These are phyloP conservation scores for Sprattus sprattus DNA, from an alignment of 2,113 vertebrate genomes.

Conservation along the genomic window DNA sequence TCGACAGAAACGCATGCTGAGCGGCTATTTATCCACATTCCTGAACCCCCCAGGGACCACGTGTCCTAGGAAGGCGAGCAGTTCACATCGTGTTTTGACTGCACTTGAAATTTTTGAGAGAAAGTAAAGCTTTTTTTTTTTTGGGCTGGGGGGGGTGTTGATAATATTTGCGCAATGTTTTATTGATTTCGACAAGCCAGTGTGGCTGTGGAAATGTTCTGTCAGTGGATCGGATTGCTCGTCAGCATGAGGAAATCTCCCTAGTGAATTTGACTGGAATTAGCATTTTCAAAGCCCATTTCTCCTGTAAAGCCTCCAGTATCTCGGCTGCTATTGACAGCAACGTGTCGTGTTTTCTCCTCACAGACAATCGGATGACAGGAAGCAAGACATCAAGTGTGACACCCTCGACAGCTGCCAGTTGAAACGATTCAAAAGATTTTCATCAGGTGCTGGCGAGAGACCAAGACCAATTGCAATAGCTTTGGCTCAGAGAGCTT, in stretches of 20 bases:
- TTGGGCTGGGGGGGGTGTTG: no score
- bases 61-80: constrained; percentile 8
- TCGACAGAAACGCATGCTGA: constrained; percentile 2
- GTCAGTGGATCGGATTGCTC: constrained; percentile 36
- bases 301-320: not conserved
- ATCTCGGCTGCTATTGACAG: not conserved
- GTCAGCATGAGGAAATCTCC: constrained; percentile 24
- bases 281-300: constrained; percentile 12
- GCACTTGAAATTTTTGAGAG: not conserved
- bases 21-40: constrained; percentile 26
- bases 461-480: not conserved
- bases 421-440: not conserved
- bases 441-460: not conserved
- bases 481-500: not conserved
- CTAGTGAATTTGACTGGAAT: constrained; percentile 17
- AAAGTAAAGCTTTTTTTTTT: constrained; percentile 9
- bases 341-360: not conserved
- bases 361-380: not conserved
- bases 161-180: not conserved
- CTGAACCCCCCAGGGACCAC: constrained; percentile 19
- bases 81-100: constrained; percentile 22
- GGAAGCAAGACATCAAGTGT: not conserved
- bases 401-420: not conserved
- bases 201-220: constrained; percentile 36
- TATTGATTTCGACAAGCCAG: constrained; percentile 38